These are phyloP conservation scores for Linyphia triangularis DNA, from an alignment of 2,888 invertebrate genomes.

Conservation along the genomic window DNA sequence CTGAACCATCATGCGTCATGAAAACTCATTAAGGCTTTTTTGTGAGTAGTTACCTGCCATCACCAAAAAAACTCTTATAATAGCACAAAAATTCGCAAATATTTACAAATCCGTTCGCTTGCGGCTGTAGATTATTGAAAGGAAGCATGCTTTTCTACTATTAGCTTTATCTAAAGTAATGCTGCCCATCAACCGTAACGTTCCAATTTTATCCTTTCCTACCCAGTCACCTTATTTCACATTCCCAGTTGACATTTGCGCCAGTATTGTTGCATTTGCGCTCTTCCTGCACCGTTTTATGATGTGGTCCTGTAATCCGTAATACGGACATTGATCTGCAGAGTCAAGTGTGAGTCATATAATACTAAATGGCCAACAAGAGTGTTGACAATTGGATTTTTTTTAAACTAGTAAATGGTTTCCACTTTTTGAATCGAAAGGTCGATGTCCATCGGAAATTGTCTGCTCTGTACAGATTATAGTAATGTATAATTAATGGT, in stretches of 20 bases:
- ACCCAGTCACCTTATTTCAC: conserved; percentile 57
- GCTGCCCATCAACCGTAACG: conserved; percentile 54
- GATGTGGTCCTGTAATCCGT: conserved; percentile 14
- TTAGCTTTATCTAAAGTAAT: conserved; percentile 25
- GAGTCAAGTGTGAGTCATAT: conserved; percentile 32
- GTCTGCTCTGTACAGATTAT: too few species aligned
- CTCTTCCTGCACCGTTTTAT: conserved; percentile 56
- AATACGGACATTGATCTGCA: conserved; percentile 42
- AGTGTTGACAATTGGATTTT: not conserved
- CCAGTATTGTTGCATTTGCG: conserved; percentile 21
- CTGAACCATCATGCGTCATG: not conserved
- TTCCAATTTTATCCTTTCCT: conserved; percentile 53
- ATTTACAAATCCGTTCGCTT: conserved; percentile 5
- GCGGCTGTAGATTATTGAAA: conserved; percentile 12
- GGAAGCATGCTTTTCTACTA: conserved; percentile 22
- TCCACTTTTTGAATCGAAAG: too few species aligned
- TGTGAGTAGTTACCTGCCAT: not conserved
- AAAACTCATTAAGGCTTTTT: not conserved
- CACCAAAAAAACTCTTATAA: not conserved
- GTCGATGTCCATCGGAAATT: conserved; percentile 33
- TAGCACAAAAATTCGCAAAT: not conserved
- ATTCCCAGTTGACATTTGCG: conserved; percentile 37
- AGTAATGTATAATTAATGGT: too few species aligned
- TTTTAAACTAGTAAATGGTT: not conserved
- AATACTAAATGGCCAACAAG: conserved; percentile 3